Conservation (phyloP, 2,113 vertebrate species). For the Coregonus clupeaformis region DNA sequence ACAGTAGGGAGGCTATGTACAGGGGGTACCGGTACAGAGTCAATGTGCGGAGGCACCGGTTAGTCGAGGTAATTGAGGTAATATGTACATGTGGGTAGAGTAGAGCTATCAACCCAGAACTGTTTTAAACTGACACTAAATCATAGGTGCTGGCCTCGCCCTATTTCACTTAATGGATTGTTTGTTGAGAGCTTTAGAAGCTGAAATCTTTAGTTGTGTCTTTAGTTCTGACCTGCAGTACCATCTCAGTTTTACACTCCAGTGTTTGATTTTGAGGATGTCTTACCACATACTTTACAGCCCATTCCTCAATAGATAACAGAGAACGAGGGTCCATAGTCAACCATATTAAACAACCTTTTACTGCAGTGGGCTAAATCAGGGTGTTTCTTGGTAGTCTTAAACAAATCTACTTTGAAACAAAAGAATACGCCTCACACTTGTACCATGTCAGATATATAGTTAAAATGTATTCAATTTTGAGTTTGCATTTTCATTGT, state of each 20-base stretch:
- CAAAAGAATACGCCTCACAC: too few species aligned
- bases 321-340: slow-evolving; percentile 39
- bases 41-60: too few species aligned
- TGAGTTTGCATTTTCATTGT: too few species aligned
- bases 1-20: too few species aligned
- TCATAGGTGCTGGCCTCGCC: not conserved
- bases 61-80: too few species aligned
- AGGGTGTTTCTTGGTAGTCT: too few species aligned
- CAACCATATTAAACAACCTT: slow-evolving; percentile 18
- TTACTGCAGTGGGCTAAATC: too few species aligned
- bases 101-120: not conserved
- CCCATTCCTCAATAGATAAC: not conserved
- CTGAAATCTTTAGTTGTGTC: not conserved
- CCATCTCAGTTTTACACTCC: not conserved
- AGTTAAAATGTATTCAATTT: too few species aligned
- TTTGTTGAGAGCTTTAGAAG: not conserved
- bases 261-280: not conserved
- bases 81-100: too few species aligned
- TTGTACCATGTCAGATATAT: too few species aligned
- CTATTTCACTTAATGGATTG: not conserved
- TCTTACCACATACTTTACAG: not conserved
- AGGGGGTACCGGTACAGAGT: too few species aligned
- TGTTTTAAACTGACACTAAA: not conserved
- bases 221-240: not conserved
- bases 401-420: too few species aligned